Evolutionary conservation across 1,140 invertebrate genomes (phyloP), one percentile per base, ranked within the genome.

Genomic region (Drosophila melanica): DNA sequence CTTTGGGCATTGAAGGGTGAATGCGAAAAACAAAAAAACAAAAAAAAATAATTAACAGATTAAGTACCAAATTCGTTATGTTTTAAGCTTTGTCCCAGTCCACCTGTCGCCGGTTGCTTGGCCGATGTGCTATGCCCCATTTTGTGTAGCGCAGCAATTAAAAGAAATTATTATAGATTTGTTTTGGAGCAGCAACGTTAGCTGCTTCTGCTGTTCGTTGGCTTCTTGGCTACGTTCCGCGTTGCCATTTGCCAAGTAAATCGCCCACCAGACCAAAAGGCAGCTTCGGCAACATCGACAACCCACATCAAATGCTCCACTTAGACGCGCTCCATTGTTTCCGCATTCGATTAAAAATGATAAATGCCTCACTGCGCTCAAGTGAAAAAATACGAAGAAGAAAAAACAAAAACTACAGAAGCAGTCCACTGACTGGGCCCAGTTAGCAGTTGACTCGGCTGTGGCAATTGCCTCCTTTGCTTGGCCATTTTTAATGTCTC

Each of bases 311-410:
- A 84, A 71, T 86, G 79, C 82, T 77, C 82, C 71, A 86, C 82
- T 87, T 86, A 86, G 82, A 82, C 79, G 82, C 82, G 82, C 82
- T 86, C 82, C 79, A 86, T 86, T 86, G 82, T 89, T 87, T 87
- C 82, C 84, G 82, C 82, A 87, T 87, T 89, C 84, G 82, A 87
- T 87, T 87, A 87, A 89, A 89, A 87, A 87, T 87, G 82, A 87
- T 87, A 87, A 87, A 87, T 89, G 84, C 79, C 73, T 75, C 42
- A 54, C 76, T 87, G 82, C 79, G 75, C 65, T 86, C 79, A 87
- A 87, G 71, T 86, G 64, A 86, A 87, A 81, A 62, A n/a, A 57
- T 48, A 58, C 60, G 45, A 45, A 53, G 16, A 23, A 27, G 33
- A 30, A 39, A 66, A 44, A 12, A 27, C 39, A 35, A 65, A 58